These are phyloP conservation scores for Mergus octosetaceus DNA, from an alignment of 2,797 vertebrate genomes.

Conservation along the genomic window DNA sequence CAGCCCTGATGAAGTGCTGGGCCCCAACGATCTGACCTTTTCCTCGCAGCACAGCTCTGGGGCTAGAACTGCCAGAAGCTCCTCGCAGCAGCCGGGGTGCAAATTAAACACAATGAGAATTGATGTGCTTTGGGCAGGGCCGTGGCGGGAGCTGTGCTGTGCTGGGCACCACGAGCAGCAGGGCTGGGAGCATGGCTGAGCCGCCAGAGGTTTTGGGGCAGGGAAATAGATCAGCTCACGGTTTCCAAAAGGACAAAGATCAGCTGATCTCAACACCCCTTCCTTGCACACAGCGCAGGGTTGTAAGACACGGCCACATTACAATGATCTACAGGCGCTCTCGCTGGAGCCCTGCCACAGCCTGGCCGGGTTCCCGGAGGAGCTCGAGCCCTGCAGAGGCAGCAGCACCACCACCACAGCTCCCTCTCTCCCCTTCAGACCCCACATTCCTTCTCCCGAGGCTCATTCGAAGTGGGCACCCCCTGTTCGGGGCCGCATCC, in stretches of 20 bases:
- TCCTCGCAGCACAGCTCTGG: not conserved
- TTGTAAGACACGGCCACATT: not conserved
- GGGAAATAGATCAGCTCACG: not conserved
- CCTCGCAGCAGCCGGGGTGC: not conserved
- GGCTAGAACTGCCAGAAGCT: not conserved
- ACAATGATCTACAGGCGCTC: slow-evolving; percentile 26
- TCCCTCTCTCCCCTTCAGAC: not conserved
- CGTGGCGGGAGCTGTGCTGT: not conserved
- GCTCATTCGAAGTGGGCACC: fast-evolving
- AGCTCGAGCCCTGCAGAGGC: not conserved
- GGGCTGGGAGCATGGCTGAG: not conserved
- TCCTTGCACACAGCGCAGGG: not conserved
- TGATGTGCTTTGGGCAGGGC: slow-evolving; percentile 10
- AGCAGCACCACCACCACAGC: fast-evolving
- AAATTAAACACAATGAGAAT: slow-evolving; percentile 36
- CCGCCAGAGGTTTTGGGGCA: not conserved
- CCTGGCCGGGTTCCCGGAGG: not conserved
- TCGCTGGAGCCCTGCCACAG: slow-evolving; percentile 1
- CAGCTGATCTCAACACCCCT: not conserved
- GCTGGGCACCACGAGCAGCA: fast-evolving
- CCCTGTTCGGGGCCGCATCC: not conserved
- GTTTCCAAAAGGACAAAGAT: not conserved
- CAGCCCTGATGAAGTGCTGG: slow-evolving; percentile 7
- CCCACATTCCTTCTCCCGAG: not conserved
- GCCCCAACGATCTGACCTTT: slow-evolving; percentile 53